Conservation (phyloP, 2,113 vertebrate genomes). For the Peromyscus maniculatus region DNA sequence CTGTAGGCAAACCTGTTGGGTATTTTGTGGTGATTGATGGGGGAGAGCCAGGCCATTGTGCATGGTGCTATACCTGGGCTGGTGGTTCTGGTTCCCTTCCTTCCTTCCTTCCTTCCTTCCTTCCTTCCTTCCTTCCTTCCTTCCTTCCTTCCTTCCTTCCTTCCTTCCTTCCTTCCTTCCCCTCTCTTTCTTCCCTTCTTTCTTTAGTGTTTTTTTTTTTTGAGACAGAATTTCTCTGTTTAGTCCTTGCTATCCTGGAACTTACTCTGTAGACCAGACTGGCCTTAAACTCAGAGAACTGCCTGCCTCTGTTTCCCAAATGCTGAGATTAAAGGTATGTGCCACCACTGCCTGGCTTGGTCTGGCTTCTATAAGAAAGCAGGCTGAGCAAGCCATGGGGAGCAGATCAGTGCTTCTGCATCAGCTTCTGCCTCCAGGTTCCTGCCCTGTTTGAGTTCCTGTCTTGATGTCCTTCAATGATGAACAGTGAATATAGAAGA, state of each 20-base stretch:
- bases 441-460: too few species aligned
- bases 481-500: too few species aligned
- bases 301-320: too few species aligned
- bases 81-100: background rate
- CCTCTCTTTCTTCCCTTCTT: fast-evolving
- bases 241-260: background rate
- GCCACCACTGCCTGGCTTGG: background rate
- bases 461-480: too few species aligned
- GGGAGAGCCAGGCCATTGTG: background rate
- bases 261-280: too few species aligned
- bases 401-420: background rate
- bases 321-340: background rate
- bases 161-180: background rate
- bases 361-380: background rate
- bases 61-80: background rate
- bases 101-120: background rate
- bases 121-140: too few species aligned
- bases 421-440: too few species aligned
- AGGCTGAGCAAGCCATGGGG: too few species aligned
- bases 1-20: background rate
- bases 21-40: background rate
- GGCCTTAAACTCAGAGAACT: background rate
- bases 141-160: too few species aligned
- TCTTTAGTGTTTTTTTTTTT: too few species aligned
- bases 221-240: background rate